Base-by-base conservation (phyloP, 2,113 vertebrate genomes). In the Columba livia region DNA sequence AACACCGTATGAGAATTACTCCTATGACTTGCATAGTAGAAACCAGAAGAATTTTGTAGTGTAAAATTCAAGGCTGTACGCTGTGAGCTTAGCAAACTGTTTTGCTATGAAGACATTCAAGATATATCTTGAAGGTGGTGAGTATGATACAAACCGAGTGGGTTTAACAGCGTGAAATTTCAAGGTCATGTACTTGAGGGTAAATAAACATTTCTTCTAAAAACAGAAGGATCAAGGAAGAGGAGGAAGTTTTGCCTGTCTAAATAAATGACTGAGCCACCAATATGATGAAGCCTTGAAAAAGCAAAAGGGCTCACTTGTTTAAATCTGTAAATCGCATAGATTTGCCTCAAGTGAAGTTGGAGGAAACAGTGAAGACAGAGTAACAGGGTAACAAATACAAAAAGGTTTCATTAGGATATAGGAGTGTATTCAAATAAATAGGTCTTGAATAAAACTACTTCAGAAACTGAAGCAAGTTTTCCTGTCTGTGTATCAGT, bases 181-280 rank as follows among this genome's bases (percentile, higher is more conserved):
- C 53, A 79, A 73, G 73, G 72, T 78, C 36, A 29, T 50, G 10
- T 69, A 65, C 62, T 81, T 86, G 24, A 73, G 70, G 44, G 26
- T 72, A 87, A 91, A 71, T 81, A 95, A 89, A 42, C 12, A 23
- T 88, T 91, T 87, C 9, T 81, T 85, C 40, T 94, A 23, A 61
- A 88, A 83, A 29, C 24, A 70, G 60, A 58, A 24, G 21, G 14
- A 53, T 85, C 9, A 67, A 87, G 72, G 21, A 54, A 36, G 23
- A 56, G 9, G 32, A 62, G 34, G 28, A 73, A 36, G 11, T 79
- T 95, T 88, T 70, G 32, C 5, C 42, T 79, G 42, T 67, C 42
- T 82, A 62, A 58, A n/a, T 70, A 80, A 78, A 58, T 66, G n/a
- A 25, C 36, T 42, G 25, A 71, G 36, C 31, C 17, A 32, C 53